phyloP scores from a whole-genome alignment of 2,113 vertebrate genomes.

The Petrocephalus zakoni region DNA sequence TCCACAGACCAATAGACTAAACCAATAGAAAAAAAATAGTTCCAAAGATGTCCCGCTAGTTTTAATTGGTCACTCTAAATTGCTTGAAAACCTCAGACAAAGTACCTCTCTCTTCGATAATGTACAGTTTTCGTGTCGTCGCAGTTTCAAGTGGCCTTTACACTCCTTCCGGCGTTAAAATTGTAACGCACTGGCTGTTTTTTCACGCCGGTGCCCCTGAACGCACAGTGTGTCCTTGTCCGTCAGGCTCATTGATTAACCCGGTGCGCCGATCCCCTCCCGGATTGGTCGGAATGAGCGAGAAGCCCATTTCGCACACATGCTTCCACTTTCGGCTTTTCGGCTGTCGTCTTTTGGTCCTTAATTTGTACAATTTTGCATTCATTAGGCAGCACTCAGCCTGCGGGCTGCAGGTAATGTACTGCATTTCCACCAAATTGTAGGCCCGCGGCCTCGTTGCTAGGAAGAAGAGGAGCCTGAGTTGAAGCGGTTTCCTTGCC shows the following conservation, averaged over 20 bases:
- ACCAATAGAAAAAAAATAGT: background rate
- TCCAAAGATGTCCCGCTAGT: background rate
- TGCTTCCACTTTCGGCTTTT: conserved; percentile 69
- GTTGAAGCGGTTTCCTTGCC: conserved; percentile 86
- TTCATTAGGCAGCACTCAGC: conserved; percentile 60
- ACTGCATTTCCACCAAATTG: conserved; percentile 55
- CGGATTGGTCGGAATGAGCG: conserved; percentile 43
- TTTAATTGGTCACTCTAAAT: background rate
- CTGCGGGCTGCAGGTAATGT: conserved; percentile 64
- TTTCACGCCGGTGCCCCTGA: background rate
- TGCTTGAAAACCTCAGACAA: background rate
- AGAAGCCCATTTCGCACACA: conserved; percentile 54
- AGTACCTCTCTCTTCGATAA: background rate
- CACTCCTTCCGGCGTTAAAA: background rate
- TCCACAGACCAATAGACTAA: background rate
- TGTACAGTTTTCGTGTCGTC: background rate
- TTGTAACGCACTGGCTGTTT: too few species aligned
- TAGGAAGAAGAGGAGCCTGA: conserved; percentile 75
- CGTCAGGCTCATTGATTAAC: conserved; percentile 43
- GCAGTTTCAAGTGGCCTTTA: background rate
- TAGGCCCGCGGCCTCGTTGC: conserved; percentile 67
- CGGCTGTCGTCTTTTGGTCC: conserved; percentile 47
- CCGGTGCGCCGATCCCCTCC: conserved; percentile 47
- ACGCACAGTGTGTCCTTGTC: conserved; percentile 39
- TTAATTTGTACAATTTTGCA: conserved; percentile 61